Evolutionary conservation across 1,140 invertebrate genomes (phyloP), one percentile per base, ranked within the genome.

Genomic region (Nephila pilipes): DNA sequence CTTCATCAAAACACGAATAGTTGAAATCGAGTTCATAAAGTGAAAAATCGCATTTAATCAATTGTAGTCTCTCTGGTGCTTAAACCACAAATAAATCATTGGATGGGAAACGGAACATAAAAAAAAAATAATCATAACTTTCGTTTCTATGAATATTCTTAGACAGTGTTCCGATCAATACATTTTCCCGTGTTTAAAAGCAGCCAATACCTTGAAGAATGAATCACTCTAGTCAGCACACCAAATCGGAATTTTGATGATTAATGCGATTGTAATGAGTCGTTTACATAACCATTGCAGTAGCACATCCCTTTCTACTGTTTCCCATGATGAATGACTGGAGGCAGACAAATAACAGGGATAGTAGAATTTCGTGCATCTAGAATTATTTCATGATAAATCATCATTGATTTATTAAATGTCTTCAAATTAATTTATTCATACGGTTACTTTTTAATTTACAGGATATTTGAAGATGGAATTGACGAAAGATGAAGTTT

Each of bases 211-310:
- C 29, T 75, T 32, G 29, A 36, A 5, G 69, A 75, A 75, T 75
- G 69, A 32, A 36, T 6, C 2, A 75, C 16, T 81, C 38, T 46
- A 25, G 80, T 46, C 46, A 55, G 25, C 38, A 81, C 46, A 38
- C 80, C 80, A 55, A 75, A 75, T 75, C 69, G 69, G 36, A 75
- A 75, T 75, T 29, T 32, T 75, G 65, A 60, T 85, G 83, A 85
- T 85, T 85, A 85, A 85, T 85, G 83, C 25, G 54, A 58, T 60
- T 38, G 83, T 85, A 63, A 85, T 60, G 57, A 58, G 32, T 57
- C 83, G 83, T 60, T 85, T 63, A 58, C 57, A 85, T 29, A 85
- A n/a, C 29, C 80, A n/a, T 81, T 25, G 18, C 80, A 54, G 22
- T 16, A n/a, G 36, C 46, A 29, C 12, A 36, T 75, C 29, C 29